Base-by-base conservation (phyloP, 2,888 invertebrate species). In the Monopis laevigella region DNA sequence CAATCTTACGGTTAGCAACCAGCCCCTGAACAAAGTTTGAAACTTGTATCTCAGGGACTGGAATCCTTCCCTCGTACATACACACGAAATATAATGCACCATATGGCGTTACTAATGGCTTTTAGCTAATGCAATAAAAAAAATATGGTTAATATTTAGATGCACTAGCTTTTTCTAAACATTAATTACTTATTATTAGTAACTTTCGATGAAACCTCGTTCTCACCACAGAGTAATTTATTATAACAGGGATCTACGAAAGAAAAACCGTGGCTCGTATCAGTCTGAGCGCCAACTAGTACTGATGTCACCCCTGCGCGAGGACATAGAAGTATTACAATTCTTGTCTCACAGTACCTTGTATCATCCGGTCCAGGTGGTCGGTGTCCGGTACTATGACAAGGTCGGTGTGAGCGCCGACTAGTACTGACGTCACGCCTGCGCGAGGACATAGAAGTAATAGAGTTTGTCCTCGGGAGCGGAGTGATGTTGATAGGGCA, bases 401-500 rank as follows among this genome's bases (percentile, higher is more conserved):
- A 1, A 85, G 82, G 45, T 85, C 85, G 3, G 77, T 62, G 1
- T 71, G 74, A 0, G 88, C 87, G 2, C 89, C 90, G 48, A 83
- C 83, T 51, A 90, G 84, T 4, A 90, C 88, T 0, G 86, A 70
- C 0, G 88, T 82, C 3, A 91, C 88, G 46, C 83, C 86, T 2
- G 84, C 82, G 6, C 86, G 77, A 1, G 88, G 86, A 46, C 88
- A 84, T 44, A 90, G 77, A 42, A 93, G 82, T 45, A 90, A 88
- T 2, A 93, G 65, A 1, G 87, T 87, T 49, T 91, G 91, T 10
- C 89, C 88, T 18, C 89, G 83, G 3, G 83, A 80, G 1, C 84
- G 83, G 39, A 92, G 84, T 46, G 92, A 90, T 45, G 84, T 85
- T 2, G 91, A 88, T 34, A 93, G 59, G 0, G 90, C 86, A 16